Conservation (phyloP, 2,113 vertebrate genomes). For the Eptatretus burgeri region DNA sequence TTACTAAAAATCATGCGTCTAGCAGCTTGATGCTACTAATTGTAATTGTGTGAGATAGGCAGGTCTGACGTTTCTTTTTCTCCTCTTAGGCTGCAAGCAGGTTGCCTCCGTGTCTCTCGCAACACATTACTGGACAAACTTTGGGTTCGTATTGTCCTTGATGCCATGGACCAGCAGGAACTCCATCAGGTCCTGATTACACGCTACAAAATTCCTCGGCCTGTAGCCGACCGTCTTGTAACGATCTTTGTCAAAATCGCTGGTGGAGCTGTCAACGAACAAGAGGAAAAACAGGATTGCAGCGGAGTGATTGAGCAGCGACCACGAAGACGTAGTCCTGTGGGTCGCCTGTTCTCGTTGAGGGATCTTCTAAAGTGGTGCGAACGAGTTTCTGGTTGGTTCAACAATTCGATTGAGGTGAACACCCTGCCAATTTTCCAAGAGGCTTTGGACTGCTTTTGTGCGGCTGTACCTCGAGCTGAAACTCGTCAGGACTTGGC, state of each 20-base stretch:
- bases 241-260: too few species aligned
- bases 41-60: too few species aligned
- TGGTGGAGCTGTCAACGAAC: too few species aligned
- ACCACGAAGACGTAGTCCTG: too few species aligned
- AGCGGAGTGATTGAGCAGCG: too few species aligned
- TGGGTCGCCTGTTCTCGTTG: neutral
- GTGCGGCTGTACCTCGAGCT: slow-evolving; percentile 47
- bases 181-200: slow-evolving; percentile 28
- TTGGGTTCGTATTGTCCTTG: slow-evolving; percentile 57
- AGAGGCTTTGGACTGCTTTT: slow-evolving; percentile 91
- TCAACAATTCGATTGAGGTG: slow-evolving; percentile 30
- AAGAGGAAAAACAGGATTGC: too few species aligned
- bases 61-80: too few species aligned
- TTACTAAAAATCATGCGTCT: too few species aligned
- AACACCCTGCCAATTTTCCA: slow-evolving; percentile 51
- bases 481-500: slow-evolving; percentile 38
- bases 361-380: slow-evolving; percentile 92
- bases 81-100: too few species aligned
- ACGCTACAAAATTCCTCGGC: neutral
- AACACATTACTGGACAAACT: slow-evolving; percentile 59
- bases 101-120: too few species aligned
- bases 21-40: too few species aligned
- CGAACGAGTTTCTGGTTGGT: slow-evolving; percentile 40
- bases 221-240: slow-evolving; percentile 23
- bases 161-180: slow-evolving; percentile 44